phyloP scores from a whole-genome alignment of 2,797 vertebrate species.

The Acestrorhynchus altus region DNA sequence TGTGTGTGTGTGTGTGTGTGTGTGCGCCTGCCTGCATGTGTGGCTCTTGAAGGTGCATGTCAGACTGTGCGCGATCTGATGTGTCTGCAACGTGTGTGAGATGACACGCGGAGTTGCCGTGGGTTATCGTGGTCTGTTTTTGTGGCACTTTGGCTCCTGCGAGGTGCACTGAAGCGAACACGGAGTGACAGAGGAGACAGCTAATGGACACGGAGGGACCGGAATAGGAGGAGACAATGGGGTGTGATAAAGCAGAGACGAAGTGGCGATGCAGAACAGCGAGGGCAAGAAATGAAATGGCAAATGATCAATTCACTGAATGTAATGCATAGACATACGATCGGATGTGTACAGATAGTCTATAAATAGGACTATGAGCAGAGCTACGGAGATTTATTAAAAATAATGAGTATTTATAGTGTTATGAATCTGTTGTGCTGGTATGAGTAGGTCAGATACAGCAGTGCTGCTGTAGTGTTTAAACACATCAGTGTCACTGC shows the following conservation, averaged over 20 bases:
- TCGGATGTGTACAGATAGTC: too few relatives aligned
- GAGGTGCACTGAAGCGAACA: constrained; percentile 27
- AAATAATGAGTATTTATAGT: too few relatives aligned
- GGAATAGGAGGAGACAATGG: background rate
- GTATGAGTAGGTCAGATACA: too few relatives aligned
- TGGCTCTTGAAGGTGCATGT: constrained; percentile 37
- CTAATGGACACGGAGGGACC: background rate
- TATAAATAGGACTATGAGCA: too few relatives aligned
- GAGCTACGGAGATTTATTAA: too few relatives aligned
- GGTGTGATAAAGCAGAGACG: background rate
- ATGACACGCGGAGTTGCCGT: constrained; percentile 10
- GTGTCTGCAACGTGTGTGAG: constrained; percentile 36
- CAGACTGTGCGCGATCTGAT: constrained; percentile 37
- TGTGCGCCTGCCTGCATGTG: background rate
- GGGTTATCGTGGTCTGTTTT: constrained; percentile 29
- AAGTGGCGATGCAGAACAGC: background rate
- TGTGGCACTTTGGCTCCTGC: constrained; percentile 35
- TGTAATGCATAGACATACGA: too few relatives aligned
- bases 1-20: background rate
- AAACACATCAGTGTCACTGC: too few relatives aligned
- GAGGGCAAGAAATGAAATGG: background rate
- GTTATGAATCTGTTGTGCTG: too few relatives aligned
- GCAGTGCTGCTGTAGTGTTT: too few relatives aligned
- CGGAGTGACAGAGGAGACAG: constrained; percentile 21
- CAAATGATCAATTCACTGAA: constrained; percentile 4